Conservation (phyloP, 2,113 vertebrate genomes). For the Oreotragus oreotragus region DNA sequence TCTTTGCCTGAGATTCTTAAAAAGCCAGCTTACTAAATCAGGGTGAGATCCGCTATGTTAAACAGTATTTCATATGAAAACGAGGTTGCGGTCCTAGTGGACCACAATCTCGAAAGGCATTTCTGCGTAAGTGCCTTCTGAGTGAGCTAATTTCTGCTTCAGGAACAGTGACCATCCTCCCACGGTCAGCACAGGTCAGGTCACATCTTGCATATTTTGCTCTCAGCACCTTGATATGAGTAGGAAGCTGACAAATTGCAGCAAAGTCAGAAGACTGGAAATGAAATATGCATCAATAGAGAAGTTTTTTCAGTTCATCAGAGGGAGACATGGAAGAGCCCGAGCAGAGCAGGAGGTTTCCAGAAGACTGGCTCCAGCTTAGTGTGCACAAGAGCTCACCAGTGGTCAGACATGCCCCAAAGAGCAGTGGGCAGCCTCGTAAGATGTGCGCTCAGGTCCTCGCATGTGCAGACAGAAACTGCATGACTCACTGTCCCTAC, state of each 20-base stretch:
- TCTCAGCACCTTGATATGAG: neutral
- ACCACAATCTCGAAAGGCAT: neutral
- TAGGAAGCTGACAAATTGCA: neutral
- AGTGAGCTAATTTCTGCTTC: neutral
- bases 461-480: neutral
- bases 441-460: neutral
- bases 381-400: neutral
- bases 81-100: neutral
- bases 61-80: neutral
- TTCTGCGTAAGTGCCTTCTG: neutral
- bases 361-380: neutral
- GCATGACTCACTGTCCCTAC: neutral
- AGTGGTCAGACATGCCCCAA: neutral
- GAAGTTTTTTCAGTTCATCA: neutral
- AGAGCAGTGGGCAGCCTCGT: neutral
- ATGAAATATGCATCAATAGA: neutral
- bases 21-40: neutral
- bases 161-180: neutral
- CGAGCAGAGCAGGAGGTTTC: neutral
- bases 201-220: neutral
- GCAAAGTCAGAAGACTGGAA: neutral
- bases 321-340: neutral
- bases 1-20: neutral
- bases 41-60: neutral
- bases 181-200: neutral